These are phyloP conservation scores for Anabas testudineus DNA, from an alignment of 2,797 vertebrate species.

Conservation along the genomic window DNA sequence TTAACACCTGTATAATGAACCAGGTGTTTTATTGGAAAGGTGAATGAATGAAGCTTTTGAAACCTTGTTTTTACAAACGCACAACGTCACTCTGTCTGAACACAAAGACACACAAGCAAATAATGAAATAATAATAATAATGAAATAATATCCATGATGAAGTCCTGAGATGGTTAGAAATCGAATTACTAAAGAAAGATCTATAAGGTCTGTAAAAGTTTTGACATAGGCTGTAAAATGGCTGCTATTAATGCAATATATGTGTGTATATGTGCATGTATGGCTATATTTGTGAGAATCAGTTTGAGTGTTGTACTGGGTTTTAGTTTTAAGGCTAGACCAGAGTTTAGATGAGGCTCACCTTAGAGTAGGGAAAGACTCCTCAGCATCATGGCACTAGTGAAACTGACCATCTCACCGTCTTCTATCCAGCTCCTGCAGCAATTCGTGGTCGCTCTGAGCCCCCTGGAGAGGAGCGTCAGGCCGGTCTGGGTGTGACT, in stretches of 20 bases:
- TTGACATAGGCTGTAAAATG: constrained; percentile 12
- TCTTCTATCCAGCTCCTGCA: constrained; percentile 68
- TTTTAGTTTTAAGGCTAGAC: no score
- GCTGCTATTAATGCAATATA: no score
- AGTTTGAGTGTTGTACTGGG: no score
- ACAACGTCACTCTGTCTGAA: not conserved
- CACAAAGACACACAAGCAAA: constrained; percentile 1
- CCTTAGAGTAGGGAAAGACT: not conserved
- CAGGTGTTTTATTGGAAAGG: not conserved
- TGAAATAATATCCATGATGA: constrained; percentile 11
- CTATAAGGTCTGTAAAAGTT: constrained; percentile 36
- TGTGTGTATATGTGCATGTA: no score
- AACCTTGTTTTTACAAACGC: no score
- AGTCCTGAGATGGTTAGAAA: constrained; percentile 11
- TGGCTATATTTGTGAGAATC: no score
- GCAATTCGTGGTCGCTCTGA: constrained; percentile 81
- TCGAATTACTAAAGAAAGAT: constrained; percentile 32
- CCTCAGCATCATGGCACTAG: constrained; percentile 16
- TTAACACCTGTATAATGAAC: not conserved
- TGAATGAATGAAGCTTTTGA: not conserved
- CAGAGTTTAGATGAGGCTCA: not conserved
- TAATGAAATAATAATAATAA: no score
- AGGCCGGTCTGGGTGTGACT: constrained; percentile 71
- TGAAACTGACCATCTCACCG: constrained; percentile 22
- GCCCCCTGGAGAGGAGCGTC: constrained; percentile 79